Evolutionary conservation across 2,113 vertebrate species (phyloP).

Genomic region (Neotoma lepida): DNA sequence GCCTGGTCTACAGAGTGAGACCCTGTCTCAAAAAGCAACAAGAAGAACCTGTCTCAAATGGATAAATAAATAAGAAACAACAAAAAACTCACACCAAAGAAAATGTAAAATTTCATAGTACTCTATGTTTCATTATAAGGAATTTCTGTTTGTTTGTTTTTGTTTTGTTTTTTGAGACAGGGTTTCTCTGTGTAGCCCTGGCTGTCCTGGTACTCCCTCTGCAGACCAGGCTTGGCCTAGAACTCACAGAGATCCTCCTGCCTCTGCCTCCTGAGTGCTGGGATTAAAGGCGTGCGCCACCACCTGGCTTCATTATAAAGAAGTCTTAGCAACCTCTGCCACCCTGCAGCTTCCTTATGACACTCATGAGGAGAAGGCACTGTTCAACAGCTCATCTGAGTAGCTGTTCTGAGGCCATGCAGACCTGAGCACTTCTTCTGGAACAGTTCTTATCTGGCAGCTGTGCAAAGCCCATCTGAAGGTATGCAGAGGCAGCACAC

Average conservation of each 20-base stretch:
- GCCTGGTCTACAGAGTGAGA: neutral
- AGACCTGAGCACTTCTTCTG: neutral
- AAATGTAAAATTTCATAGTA: conserved; percentile 19
- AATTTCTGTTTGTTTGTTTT: neutral
- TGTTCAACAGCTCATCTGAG: neutral
- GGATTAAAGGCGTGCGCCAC: too few species aligned
- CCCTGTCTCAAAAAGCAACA: neutral
- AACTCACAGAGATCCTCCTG: neutral
- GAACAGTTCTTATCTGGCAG: neutral
- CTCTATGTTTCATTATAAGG: neutral
- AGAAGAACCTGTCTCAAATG: neutral
- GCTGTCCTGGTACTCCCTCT: neutral
- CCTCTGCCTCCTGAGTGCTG: neutral
- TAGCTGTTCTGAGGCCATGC: neutral
- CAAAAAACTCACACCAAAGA: neutral
- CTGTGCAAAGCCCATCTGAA: neutral
- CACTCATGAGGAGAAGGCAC: neutral
- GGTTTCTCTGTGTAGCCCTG: neutral
- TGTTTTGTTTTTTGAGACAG: neutral
- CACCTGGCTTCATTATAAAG: neutral
- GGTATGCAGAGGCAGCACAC: neutral
- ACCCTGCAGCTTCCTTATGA: neutral
- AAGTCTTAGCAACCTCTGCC: conserved; percentile 34
- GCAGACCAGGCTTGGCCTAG: neutral
- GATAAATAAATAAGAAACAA: neutral